Base-by-base conservation (phyloP, 2,888 invertebrate genomes). In the Apamea sordens region DNA sequence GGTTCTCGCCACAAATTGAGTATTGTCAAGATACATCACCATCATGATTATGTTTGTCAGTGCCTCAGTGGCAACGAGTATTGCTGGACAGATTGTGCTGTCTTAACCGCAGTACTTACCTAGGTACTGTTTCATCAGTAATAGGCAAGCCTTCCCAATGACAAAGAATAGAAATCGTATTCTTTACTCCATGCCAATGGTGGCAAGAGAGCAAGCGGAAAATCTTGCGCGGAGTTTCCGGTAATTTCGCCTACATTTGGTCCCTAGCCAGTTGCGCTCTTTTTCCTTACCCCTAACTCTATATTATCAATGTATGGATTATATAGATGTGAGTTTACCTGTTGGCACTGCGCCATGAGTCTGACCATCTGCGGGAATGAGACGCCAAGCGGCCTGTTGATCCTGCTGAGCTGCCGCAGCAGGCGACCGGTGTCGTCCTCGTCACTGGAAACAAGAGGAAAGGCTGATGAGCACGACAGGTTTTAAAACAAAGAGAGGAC, bases 261-360 rank as follows among this genome's bases (percentile, higher is more conserved):
- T 32, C 24, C 11, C 18, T 2, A n/a, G 18, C 32, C 44, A 59
- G 18, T 32, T 32, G n/a, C 11, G 21, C 44, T 8, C 28, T 18
- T 21, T 41, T 64, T 28, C 64, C 44, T 72, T 44, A 41, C 21
- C 13, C 21, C 13, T 8, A 41, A 15, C 18, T 6, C 2, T 70
- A 21, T 13, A 32, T 15, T 13, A 13, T 11, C 15, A 69, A n/a
- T 18, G 1, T 18, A 63, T 0, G 4, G 8, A 7, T 63, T 10
- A 32, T 8, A 70, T 18, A 61, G 61, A 63, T 61, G 61, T 71
- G 36, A 11, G 63, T 97, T 80, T 84, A 98, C 97, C 93, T 97
- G 97, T 90, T 98, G 98, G 90, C 98, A 99, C 91, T 98, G 98
- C n/a, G 97, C 94, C 98, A 98, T 98, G 65, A 98, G 97, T 88